Conservation (phyloP, 2,888 invertebrate genomes). For the Pogonocherus hispidulus region DNA sequence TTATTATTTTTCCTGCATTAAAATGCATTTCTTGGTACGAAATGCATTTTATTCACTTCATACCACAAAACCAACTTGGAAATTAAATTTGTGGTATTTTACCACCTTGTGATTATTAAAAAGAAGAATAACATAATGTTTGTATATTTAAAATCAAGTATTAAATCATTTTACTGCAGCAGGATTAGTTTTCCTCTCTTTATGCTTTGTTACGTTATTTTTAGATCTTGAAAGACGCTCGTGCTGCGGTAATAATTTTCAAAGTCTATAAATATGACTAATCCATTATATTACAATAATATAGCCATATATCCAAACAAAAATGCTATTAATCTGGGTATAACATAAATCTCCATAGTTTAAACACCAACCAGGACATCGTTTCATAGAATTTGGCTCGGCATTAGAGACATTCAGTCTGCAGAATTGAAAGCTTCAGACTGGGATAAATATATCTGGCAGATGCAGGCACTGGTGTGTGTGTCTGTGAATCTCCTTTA, state of each 20-base stretch:
- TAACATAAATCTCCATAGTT: background rate
- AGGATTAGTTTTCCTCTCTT: no score
- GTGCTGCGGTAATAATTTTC: background rate
- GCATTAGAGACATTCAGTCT: conserved; percentile 3
- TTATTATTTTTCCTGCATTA: no score
- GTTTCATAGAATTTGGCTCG: no score
- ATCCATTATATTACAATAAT: background rate
- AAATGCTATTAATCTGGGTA: background rate
- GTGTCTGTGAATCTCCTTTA: background rate
- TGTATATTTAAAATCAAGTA: no score
- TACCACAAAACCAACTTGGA: no score
- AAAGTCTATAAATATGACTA: background rate
- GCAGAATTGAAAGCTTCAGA: background rate
- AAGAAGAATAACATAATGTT: no score
- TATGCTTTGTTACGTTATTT: no score
- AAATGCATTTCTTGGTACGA: no score
- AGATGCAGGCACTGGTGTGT: background rate
- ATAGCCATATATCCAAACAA: background rate
- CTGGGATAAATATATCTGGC: background rate
- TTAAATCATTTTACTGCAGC: no score
- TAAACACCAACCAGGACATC: background rate
- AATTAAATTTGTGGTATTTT: no score
- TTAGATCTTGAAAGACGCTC: background rate
- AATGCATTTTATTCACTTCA: no score
- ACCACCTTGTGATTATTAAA: no score